phyloP scores from a whole-genome alignment of 2,113 vertebrate genomes.

The Poecilia latipinna region DNA sequence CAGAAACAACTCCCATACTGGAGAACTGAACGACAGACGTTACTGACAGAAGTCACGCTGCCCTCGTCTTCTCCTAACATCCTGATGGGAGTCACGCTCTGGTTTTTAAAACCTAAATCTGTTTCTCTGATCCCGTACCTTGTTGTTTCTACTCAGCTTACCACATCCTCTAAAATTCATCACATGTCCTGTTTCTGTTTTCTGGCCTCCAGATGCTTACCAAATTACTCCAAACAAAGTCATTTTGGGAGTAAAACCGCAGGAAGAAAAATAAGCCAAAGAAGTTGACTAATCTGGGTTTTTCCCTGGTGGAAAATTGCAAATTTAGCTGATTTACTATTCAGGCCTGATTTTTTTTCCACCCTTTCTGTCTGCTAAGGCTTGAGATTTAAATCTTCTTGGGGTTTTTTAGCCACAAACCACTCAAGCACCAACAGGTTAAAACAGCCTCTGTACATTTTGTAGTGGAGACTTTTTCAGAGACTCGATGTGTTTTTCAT shows the following conservation, averaged over 20 bases:
- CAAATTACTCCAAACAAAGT: neutral
- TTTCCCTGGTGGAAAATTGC: neutral
- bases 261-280: neutral
- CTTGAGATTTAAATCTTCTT: neutral
- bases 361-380: neutral
- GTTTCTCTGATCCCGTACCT: neutral
- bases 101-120: constrained; percentile 5
- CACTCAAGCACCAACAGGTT: neutral
- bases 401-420: neutral
- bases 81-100: constrained; percentile 53
- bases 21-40: constrained; percentile 20
- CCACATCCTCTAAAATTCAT: neutral
- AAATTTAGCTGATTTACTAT: neutral
- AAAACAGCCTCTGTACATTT: neutral
- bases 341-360: neutral
- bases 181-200: neutral
- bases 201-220: neutral
- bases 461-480: no score
- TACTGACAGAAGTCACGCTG: constrained; percentile 52
- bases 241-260: neutral
- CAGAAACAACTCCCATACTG: constrained; percentile 14
- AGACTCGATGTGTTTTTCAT: no score
- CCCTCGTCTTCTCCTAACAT: constrained; percentile 36
- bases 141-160: constrained; percentile 9
- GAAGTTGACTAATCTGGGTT: neutral